Evolutionary conservation across 1,140 invertebrate genomes (phyloP).

Genomic region (Spodoptera frugiperda): DNA sequence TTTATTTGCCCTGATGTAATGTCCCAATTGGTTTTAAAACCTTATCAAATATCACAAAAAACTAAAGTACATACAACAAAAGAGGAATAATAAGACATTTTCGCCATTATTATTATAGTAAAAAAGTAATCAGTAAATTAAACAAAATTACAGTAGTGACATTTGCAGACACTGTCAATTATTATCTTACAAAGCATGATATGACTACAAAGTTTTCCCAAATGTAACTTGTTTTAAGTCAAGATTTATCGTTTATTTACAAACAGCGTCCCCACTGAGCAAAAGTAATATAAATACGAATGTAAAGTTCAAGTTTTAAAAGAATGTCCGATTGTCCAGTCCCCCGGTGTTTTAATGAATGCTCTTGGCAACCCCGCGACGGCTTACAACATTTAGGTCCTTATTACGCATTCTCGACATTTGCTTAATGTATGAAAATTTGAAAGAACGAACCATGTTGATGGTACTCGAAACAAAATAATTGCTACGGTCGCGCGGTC

Average conservation of each 20-base stretch:
- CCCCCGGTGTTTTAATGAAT: slow-evolving; percentile 69
- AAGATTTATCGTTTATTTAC: slow-evolving; percentile 34
- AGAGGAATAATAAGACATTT: too few relatives aligned
- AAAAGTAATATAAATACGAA: slow-evolving; percentile 42
- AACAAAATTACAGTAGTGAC: too few relatives aligned
- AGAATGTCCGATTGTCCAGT: slow-evolving; percentile 65
- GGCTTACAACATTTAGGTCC: slow-evolving; percentile 81
- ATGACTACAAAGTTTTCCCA: slow-evolving; percentile 2
- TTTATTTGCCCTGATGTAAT: too few relatives aligned
- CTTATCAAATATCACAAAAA: too few relatives aligned
- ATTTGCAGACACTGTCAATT: too few relatives aligned
- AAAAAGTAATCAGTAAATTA: too few relatives aligned
- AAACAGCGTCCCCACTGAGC: slow-evolving; percentile 6
- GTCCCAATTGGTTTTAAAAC: too few relatives aligned
- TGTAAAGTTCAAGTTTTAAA: slow-evolving; percentile 42
- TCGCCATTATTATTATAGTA: too few relatives aligned
- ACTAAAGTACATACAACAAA: too few relatives aligned
- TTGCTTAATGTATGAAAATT: slow-evolving; percentile 86
- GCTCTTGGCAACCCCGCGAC: slow-evolving; percentile 69
- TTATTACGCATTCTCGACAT: slow-evolving; percentile 85
- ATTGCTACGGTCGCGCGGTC: slow-evolving; percentile 83
- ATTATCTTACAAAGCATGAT: slow-evolving; percentile 1
- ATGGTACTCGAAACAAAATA: slow-evolving; percentile 86
- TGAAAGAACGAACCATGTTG: slow-evolving; percentile 85
- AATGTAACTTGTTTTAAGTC: background rate